Base-by-base conservation (phyloP, 2,113 vertebrate genomes). In the Macroglossus sobrinus region DNA sequence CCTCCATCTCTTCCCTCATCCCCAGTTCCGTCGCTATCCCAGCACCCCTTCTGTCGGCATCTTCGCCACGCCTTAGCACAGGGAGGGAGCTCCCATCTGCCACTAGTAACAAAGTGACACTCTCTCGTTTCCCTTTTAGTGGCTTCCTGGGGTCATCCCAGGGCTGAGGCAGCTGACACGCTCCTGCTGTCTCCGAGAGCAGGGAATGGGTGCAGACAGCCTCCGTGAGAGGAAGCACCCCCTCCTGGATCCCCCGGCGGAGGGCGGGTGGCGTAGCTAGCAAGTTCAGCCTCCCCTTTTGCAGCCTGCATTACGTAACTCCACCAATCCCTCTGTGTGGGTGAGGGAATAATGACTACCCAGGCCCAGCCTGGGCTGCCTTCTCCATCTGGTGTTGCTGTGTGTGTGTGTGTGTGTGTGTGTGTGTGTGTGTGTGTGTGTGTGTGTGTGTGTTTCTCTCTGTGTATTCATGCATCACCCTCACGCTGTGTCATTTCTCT, bases 331-430 rank as follows among this genome's bases (percentile, higher is more conserved):
- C 91, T 91, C 66, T 76, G 96, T 78, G 95, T 96, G 93, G 94
- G 96, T 64, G 96, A 76, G 26, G 75, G 81, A 79, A 91, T 87
- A 89, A 90, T 26, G 85, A 72, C 69, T 68, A 50, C 86, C 72
- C 18, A 13, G 68, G 81, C 84, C 91, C 78, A 13, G 93, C 94
- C 93, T 1, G 0, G 95, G 89, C 81, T 61, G 93, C 55, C 3
- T 57, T 64, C 89, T 96, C 97, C 98, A 97, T 97, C 97, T 97
- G 97, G 84, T 3, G 4, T 59, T 11, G 11, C 89, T 82, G 76
- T 91, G 43, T 72, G 45, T 63, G 76, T 72, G 43, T 72, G 64
- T 95, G 93, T 93, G 72, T 97, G n/a, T 72, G 43, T 72, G 64
- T 95, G 93, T 93, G 72, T 97, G 45, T 63, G 76, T 82, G 76